Percentiles rank a stretch among this genome's conserved stretches.
phyloP scores from a whole-genome alignment of 2,113 vertebrate genomes.

The Myodes glareolus region DNA sequence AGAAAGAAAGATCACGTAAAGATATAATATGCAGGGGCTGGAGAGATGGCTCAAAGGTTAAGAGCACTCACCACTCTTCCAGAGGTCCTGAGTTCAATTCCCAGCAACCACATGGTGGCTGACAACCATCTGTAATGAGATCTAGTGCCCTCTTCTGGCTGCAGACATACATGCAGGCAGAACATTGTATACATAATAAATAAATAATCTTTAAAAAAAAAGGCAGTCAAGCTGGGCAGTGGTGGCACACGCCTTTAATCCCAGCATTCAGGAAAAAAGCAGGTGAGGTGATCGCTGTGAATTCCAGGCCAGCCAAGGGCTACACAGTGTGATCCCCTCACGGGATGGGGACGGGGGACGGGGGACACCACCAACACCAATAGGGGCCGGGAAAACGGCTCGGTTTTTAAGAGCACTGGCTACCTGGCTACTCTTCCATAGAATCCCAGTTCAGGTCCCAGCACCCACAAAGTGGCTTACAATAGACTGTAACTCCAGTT shows the following conservation, averaged over 20 bases:
- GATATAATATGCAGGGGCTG: too few relatives aligned
- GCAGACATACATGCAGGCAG: too few relatives aligned
- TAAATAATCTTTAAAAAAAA: too few relatives aligned
- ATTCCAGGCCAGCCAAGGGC: neutral
- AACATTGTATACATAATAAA: too few relatives aligned
- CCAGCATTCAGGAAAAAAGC: neutral
- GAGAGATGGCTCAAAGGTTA: too few relatives aligned
- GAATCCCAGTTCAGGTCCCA: neutral
- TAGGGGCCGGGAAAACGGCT: neutral
- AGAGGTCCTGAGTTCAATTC: too few relatives aligned
- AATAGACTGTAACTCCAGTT: neutral
- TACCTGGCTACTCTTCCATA: neutral
- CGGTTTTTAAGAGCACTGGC: neutral
- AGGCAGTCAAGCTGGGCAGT: neutral
- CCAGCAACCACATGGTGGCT: too few relatives aligned
- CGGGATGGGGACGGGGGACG: neutral
- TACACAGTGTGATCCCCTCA: neutral
- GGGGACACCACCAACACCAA: neutral
- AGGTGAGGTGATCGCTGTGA: neutral
- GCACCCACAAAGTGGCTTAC: neutral
- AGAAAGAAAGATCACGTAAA: too few relatives aligned
- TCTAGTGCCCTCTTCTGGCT: too few relatives aligned
- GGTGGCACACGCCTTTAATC: neutral
- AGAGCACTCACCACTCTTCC: too few relatives aligned
- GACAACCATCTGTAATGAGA: too few relatives aligned